These are phyloP conservation scores for Conus ventricosus DNA, from an alignment of 1,140 invertebrate genomes.

Conservation along the genomic window DNA sequence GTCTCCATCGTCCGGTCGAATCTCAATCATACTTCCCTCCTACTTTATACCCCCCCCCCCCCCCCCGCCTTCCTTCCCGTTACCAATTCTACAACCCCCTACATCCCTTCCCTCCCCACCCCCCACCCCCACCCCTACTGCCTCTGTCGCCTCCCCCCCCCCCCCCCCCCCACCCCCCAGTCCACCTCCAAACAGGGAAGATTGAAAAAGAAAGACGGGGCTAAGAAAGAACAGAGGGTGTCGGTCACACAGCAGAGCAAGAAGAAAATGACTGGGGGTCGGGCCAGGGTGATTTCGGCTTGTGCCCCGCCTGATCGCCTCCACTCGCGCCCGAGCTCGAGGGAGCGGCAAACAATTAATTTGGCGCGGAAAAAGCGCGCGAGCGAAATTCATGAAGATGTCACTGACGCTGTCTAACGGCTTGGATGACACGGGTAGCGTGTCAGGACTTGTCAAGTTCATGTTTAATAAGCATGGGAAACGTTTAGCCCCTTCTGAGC, in stretches of 20 bases:
- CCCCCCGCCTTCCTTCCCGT: too few relatives aligned
- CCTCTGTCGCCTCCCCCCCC: too few relatives aligned
- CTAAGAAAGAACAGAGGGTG: background rate
- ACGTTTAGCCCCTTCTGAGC: background rate
- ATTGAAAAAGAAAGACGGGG: too few relatives aligned
- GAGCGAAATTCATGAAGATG: conserved; percentile 32
- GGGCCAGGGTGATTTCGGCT: background rate
- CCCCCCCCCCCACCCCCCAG: too few relatives aligned
- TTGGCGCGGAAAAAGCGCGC: background rate
- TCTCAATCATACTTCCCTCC: too few relatives aligned
- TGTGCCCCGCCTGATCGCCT: background rate
- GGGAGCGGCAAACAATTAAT: conserved; percentile 41
- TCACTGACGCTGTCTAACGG: background rate
- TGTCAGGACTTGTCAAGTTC: conserved; percentile 8
- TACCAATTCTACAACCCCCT: too few relatives aligned
- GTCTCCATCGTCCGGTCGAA: too few relatives aligned
- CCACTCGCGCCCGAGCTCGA: background rate
- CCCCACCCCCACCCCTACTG: too few relatives aligned
- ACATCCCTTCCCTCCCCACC: too few relatives aligned
- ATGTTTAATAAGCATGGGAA: conserved; percentile 6
- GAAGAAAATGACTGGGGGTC: background rate
- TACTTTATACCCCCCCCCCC: too few relatives aligned
- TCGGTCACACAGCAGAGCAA: background rate
- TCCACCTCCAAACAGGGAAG: too few relatives aligned
- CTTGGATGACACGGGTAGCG: background rate